Base-by-base conservation (phyloP, 2,888 invertebrate species). In the Watsonalla cultraria region DNA sequence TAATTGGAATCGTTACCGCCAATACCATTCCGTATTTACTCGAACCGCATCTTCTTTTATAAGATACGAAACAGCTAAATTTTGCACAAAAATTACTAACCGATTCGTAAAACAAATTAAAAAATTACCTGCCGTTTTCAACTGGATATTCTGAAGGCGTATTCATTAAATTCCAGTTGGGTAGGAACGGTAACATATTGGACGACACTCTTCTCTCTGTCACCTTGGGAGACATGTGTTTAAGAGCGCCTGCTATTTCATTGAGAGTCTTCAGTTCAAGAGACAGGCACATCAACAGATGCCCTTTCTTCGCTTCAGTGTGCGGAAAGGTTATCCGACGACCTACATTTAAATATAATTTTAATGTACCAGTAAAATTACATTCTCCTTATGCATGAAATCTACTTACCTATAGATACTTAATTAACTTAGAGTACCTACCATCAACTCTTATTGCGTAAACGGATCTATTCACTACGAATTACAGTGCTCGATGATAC, bases 281-380 rank as follows among this genome's bases (percentile, higher is more conserved):
- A 0, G 78, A 67, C 6, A 86, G 7, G 49, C 86, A 86, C 60
- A 71, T 60, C 0, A 86, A 45, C 15, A 84, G 55, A 54, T 86
- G 86, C 0, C 86, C 86, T 13, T 77, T 67, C 0, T 50, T 42
- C 2, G 68, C 53, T 57, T 83, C 78, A 0, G 59, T 50, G 0
- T 57, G 59, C 0, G 82, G 82, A 53, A 84, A 78, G 7, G 52
- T 51, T 0, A 66, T 61, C 2, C 57, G 59, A 37, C 70, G 64
- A 7, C 45, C 84, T 83, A 55, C 0, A 53, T 58, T 51, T 13
- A 42, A 42, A 42, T 42, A 5, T 42, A 7, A 42, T 42, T 11
- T 9, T 42, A 9, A 42, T 42, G 42, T 2, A 9, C 11, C 7
- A 42, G 42, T 42, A 42, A 42, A 9, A 42, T 9, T 42, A 42